Conservation (phyloP, 1,140 invertebrate species). For the Psix sp. region DNA sequence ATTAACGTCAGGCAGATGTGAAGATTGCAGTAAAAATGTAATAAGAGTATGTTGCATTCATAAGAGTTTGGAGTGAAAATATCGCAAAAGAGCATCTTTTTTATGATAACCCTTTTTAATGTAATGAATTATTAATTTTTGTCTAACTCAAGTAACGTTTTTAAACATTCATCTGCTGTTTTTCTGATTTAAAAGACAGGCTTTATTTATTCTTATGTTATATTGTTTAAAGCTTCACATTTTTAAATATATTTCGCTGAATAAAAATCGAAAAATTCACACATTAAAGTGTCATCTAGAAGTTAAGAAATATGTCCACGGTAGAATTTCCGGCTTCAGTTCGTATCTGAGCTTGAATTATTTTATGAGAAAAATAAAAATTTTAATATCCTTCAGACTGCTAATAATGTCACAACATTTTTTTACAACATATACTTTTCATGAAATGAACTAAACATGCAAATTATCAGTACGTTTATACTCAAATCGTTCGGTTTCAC, state of each 20-base stretch:
- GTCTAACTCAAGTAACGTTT: too few species aligned
- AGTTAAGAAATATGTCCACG: background rate
- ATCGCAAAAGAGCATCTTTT: constrained; percentile 32
- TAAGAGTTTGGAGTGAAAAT: constrained; percentile 41
- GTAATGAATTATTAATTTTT: constrained; percentile 47
- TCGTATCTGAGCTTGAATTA: background rate
- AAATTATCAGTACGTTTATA: too few species aligned
- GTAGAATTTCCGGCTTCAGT: background rate
- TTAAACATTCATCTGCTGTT: too few species aligned
- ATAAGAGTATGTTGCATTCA: constrained; percentile 50
- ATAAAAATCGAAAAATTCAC: background rate
- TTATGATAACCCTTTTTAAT: constrained; percentile 48
- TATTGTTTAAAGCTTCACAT: too few species aligned
- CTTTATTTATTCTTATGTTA: too few species aligned
- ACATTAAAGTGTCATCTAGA: background rate
- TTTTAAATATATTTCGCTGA: background rate
- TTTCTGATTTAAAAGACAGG: too few species aligned
- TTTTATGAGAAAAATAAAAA: constrained; percentile 19
- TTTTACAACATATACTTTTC: background rate
- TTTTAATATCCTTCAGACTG: constrained; percentile 1
- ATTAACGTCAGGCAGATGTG: constrained; percentile 20
- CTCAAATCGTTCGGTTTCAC: too few species aligned
- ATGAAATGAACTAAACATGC: constrained; percentile 6
- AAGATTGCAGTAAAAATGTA: constrained; percentile 35
- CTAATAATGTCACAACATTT: constrained; percentile 19